These are phyloP conservation scores for Pedicia rivosa DNA, from an alignment of 2,888 invertebrate species.

Conservation along the genomic window DNA sequence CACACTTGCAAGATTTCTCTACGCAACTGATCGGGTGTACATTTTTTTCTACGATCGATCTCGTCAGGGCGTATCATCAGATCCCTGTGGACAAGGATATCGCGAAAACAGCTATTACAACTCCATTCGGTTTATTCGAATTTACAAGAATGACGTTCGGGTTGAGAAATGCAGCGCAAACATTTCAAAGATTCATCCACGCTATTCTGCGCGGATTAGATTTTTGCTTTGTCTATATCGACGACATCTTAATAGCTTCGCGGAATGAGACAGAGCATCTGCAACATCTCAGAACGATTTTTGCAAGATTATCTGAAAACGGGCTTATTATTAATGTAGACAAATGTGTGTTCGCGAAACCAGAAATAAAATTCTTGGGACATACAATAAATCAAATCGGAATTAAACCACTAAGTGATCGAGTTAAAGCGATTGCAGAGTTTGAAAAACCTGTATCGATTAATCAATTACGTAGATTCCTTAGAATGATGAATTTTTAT, in stretches of 20 bases:
- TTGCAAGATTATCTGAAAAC: constrained; percentile 13
- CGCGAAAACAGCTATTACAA: constrained; percentile 16
- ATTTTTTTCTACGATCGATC: constrained; percentile 17
- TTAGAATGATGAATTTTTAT: constrained; percentile 12
- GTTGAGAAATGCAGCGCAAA: constrained; percentile 21
- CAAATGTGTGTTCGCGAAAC: constrained; percentile 12
- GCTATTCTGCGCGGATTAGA: constrained; percentile 15
- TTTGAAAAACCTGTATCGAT: constrained; percentile 11
- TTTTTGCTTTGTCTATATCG: constrained; percentile 16
- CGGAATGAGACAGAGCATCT: constrained; percentile 12
- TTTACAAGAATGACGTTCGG: constrained; percentile 21
- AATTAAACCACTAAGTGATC: constrained; percentile 9
- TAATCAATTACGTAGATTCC: constrained; percentile 11
- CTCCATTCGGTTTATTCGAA: constrained; percentile 23
- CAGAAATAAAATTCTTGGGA: constrained; percentile 10
- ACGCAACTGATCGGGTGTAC: constrained; percentile 14
- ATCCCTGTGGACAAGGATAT: constrained; percentile 5
- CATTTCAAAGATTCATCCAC: constrained; percentile 22
- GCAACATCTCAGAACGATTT: constrained; percentile 12
- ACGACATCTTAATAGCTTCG: constrained; percentile 17
- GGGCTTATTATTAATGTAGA: constrained; percentile 13
- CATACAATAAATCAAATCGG: constrained; percentile 6
- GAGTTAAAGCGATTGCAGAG: constrained; percentile 9
- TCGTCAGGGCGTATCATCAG: constrained; percentile 19
- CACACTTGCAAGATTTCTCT: constrained; percentile 19